Evolutionary conservation across 2,113 vertebrate species (phyloP).

Genomic region (Myodes glareolus): DNA sequence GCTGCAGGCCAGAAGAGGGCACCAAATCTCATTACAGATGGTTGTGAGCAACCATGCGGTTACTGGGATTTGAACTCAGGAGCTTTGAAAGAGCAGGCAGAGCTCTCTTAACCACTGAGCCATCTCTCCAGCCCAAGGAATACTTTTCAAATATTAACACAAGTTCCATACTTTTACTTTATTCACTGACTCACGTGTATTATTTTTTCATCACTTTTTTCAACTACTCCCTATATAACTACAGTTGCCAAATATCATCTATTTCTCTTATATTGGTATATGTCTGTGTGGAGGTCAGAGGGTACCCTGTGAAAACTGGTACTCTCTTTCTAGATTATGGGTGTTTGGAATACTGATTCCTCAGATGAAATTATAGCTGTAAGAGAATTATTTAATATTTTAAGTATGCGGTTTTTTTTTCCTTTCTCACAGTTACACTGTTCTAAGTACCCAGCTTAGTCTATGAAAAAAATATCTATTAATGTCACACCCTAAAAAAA

Average conservation of each 20-base stretch:
- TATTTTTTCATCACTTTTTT: slow-evolving; percentile 30
- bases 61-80: too few species aligned
- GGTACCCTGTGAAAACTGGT: not conserved
- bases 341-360: not conserved
- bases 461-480: slow-evolving; percentile 24
- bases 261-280: not conserved
- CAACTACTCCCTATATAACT: not conserved
- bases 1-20: too few species aligned
- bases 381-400: not conserved
- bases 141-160: not conserved
- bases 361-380: slow-evolving; percentile 18
- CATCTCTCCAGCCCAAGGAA: not conserved
- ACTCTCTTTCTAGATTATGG: not conserved
- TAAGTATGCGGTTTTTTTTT: not conserved
- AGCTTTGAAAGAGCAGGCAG: too few species aligned
- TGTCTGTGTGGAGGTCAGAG: not conserved
- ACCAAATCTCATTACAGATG: too few species aligned
- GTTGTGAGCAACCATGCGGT: too few species aligned
- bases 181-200: not conserved
- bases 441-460: slow-evolving; percentile 5
- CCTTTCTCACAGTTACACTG: slow-evolving; percentile 24
- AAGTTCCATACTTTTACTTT: not conserved
- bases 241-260: not conserved
- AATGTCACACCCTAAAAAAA: not conserved
- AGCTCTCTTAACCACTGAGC: too few species aligned